Base-by-base conservation (phyloP, 2,113 vertebrate genomes). In the Odocoileus hemionus region DNA sequence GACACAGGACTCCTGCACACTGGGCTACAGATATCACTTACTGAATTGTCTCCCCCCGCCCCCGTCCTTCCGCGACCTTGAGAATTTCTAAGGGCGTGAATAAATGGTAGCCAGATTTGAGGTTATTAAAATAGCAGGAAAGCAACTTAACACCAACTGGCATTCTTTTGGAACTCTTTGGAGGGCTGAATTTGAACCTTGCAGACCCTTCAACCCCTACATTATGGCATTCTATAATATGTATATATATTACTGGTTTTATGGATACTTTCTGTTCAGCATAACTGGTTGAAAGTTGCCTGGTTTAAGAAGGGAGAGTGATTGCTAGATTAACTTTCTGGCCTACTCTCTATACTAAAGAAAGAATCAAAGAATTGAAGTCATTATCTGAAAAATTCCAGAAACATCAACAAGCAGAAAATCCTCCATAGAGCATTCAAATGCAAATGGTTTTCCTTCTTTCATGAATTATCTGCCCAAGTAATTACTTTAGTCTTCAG, bases 381-480 rank as follows among this genome's bases (percentile, higher is more conserved):
- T 91, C 64, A 89, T 98, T 98, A 96, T 98, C 88, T 96, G 97
- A 97, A 97, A 97, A 97, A 97, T 98, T 97, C 97, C 96, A 98
- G 98, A 96, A 97, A 95, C 96, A 97, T 97, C 98, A 94, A 97
- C 92, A 64, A 87, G 97, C 92, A 95, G 95, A 97, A 96, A 98
- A 97, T 91, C 98, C 98, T 89, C 67, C 17, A 55, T 54, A 70
- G 82, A 76, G 95, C 94, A 97, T 98, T 98, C 97, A 98, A 91
- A 98, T 98, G 97, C 97, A 98, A 98, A 97, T 98, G 39, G n/a
- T 82, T 74, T 84, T 19, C 54, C 78, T 80, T 13, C 97, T 97
- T 96, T 94, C 94, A 70, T 70, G 96, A 97, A 80, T 74, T 60
- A 93, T 88, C 97, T 96, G 15, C 85, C 95, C 80, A 26, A 91